These are phyloP conservation scores for Apostichopus japonicus DNA, from an alignment of 35 echinoderm and acorn worm genomes.

Conservation along the genomic window DNA sequence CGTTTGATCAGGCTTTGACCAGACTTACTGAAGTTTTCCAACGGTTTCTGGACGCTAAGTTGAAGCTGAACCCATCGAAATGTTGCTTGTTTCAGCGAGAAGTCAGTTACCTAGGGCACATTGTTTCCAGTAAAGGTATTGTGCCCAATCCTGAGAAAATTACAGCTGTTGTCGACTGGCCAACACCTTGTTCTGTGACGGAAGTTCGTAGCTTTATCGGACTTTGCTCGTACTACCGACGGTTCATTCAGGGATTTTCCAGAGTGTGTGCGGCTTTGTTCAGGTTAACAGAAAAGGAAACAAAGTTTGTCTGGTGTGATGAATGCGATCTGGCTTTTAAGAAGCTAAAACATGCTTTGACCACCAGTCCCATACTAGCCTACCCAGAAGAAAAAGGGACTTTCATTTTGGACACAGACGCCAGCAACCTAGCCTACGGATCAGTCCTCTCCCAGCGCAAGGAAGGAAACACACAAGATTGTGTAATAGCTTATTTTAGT, in stretches of 20 bases:
- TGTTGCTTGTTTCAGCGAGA: neutral
- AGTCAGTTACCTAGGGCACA: neutral
- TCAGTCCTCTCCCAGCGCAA: neutral
- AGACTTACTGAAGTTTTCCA: neutral
- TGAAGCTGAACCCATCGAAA: neutral
- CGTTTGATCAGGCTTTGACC: neutral
- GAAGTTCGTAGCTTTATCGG: constrained; percentile 52
- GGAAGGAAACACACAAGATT: neutral
- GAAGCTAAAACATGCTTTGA: constrained; percentile 42
- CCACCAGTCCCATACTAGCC: constrained; percentile 54
- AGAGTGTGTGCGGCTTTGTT: neutral
- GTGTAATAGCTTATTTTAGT: neutral
- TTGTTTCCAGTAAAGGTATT: neutral
- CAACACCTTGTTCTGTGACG: neutral
- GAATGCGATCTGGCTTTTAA: neutral
- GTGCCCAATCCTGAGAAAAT: neutral
- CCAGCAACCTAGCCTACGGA: constrained; percentile 23
- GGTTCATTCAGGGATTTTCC: constrained; percentile 41
- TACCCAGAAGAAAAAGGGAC: constrained; percentile 46
- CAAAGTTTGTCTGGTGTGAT: neutral
- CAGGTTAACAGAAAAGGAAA: neutral
- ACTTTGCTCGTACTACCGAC: constrained; percentile 30
- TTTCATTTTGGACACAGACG: constrained; percentile 85
- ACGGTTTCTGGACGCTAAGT: neutral
- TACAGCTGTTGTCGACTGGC: neutral